Conservation (phyloP, 2,113 vertebrate species). For the Lichenostomus cassidix region DNA sequence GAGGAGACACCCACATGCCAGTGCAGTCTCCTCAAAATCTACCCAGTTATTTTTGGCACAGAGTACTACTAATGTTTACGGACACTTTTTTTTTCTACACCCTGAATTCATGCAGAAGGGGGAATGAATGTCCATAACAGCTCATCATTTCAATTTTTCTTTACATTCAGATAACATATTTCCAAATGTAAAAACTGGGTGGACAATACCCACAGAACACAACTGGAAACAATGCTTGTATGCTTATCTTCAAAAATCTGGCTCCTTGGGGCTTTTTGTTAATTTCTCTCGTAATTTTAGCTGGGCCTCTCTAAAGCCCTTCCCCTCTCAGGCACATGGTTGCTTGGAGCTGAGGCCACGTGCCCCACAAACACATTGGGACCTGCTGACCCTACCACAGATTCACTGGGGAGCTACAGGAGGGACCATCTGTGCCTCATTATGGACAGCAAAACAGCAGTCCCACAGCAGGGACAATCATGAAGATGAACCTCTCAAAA, state of each 20-base stretch:
- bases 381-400: background rate
- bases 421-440: background rate
- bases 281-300: background rate
- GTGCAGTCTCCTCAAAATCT: background rate
- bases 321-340: background rate
- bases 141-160: background rate
- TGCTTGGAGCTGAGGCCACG: background rate
- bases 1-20: background rate
- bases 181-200: background rate
- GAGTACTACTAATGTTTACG: background rate
- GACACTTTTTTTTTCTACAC: background rate
- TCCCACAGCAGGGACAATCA: background rate
- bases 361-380: background rate
- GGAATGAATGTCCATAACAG: background rate
- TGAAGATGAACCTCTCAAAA: constrained; percentile 4
- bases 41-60: background rate
- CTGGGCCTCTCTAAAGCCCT: background rate
- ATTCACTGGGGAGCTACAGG: background rate
- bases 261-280: background rate
- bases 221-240: background rate
- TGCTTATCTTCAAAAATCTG: background rate
- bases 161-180: background rate
- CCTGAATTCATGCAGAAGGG: background rate
- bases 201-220: fast-evolving
- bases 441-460: background rate